phyloP scores from a whole-genome alignment of 2,888 invertebrate species.

The Acanthosepion esculentum region DNA sequence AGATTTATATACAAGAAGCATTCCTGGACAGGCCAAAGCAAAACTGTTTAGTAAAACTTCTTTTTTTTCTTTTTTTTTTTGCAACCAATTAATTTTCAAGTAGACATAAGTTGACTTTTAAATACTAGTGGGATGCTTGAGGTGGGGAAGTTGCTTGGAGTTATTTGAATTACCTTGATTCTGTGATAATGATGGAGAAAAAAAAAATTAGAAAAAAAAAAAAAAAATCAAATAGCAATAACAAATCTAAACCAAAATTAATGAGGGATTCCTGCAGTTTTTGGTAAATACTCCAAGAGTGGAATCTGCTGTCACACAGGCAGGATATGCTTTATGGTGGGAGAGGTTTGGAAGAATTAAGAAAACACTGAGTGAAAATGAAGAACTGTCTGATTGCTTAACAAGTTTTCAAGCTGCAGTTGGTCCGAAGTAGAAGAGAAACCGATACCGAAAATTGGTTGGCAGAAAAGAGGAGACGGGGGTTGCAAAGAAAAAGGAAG shows the following conservation, averaged over 20 bases:
- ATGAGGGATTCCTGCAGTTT: conserved; percentile 23
- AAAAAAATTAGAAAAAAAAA: not conserved
- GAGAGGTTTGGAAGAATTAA: not conserved
- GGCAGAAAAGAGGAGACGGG: not conserved
- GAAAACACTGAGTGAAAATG: not conserved
- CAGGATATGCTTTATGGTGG: not conserved
- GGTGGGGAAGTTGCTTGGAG: not conserved
- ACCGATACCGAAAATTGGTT: not conserved
- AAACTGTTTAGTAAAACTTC: not conserved
- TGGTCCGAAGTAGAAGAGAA: not conserved
- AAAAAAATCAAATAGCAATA: not conserved
- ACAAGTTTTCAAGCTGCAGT: conserved; percentile 2
- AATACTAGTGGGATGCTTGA: not conserved
- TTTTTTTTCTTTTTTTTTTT: not conserved
- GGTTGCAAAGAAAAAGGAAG: not conserved
- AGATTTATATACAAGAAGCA: not conserved
- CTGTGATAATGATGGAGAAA: not conserved
- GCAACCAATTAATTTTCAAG: not conserved
- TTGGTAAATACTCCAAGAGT: not conserved
- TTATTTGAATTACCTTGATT: not conserved
- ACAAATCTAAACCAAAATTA: conserved; percentile 1
- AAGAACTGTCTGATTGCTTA: not conserved
- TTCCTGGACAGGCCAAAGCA: not conserved
- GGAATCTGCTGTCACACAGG: not conserved
- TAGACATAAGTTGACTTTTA: not conserved